Percentiles rank a stretch among this genome's conserved stretches.
Evolutionary conservation across 2,113 vertebrate genomes (phyloP).

Genomic region (Alethe castanea): DNA sequence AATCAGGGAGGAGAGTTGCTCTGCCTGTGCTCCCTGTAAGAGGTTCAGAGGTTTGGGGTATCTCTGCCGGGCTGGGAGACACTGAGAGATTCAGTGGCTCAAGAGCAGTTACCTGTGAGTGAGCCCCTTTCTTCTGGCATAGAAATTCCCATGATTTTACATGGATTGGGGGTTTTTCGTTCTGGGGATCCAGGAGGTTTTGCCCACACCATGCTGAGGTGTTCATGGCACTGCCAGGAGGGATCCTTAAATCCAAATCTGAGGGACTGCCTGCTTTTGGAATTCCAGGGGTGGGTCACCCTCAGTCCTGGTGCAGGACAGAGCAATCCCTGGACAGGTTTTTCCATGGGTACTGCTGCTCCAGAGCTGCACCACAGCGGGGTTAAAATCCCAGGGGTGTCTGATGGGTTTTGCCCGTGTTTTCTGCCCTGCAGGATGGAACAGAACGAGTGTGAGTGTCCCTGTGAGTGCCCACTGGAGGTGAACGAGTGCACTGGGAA

Average conservation of each 20-base stretch:
- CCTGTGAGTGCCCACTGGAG: conserved; percentile 98
- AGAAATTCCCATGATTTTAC: background rate
- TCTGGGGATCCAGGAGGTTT: background rate
- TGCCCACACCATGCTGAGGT: background rate
- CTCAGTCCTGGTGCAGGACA: background rate
- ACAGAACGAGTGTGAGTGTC: conserved; percentile 97
- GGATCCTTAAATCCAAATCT: background rate
- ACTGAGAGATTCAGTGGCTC: background rate
- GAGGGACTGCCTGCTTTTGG: background rate
- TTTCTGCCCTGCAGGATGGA: conserved; percentile 85
- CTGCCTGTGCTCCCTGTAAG: background rate
- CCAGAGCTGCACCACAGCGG: fast-evolving
- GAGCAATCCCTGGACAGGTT: background rate
- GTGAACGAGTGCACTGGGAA: conserved; percentile 98
- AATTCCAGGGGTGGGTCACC: background rate
- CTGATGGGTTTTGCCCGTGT: background rate
- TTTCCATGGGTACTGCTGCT: background rate
- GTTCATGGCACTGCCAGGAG: background rate
- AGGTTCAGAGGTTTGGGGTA: fast-evolving
- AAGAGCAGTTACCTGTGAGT: background rate
- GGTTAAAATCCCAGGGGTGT: fast-evolving
- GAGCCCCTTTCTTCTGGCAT: background rate
- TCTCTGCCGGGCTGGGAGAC: background rate
- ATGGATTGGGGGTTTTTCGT: background rate
- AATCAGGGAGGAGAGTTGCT: background rate